These are phyloP conservation scores for Lasioglossum zephyrum DNA, from an alignment of 2,888 invertebrate genomes.

Conservation along the genomic window DNA sequence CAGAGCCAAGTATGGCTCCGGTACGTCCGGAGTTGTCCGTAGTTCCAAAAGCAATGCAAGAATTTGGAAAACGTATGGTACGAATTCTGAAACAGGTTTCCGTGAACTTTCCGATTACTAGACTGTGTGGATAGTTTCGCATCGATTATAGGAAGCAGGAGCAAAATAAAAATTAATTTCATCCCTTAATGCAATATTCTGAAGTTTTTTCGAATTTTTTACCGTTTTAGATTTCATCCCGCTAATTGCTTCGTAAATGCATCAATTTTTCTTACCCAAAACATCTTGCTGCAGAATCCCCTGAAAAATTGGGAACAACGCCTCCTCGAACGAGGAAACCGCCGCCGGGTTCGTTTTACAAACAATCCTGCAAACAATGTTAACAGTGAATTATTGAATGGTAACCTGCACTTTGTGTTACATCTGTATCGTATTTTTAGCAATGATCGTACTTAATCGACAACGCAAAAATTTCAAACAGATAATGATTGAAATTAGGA, in stretches of 20 bases:
- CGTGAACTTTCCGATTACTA: background rate
- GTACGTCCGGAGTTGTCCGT: slow-evolving; percentile 87
- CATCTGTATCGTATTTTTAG: slow-evolving; percentile 16
- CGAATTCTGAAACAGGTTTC: slow-evolving; percentile 91
- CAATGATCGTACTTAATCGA: slow-evolving; percentile 89
- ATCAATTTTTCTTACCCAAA: slow-evolving; percentile 87
- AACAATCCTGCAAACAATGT: slow-evolving; percentile 88
- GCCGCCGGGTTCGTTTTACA: slow-evolving; percentile 92
- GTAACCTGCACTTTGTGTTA: slow-evolving; percentile 1
- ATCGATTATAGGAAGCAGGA: too few relatives aligned
- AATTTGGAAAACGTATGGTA: slow-evolving; percentile 99
- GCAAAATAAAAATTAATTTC: too few relatives aligned
- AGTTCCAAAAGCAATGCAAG: slow-evolving; percentile 95
- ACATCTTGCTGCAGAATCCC: slow-evolving; percentile 97
- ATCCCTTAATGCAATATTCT: too few relatives aligned
- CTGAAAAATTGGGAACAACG: slow-evolving; percentile 97
- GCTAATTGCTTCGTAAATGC: too few relatives aligned
- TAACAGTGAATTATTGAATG: slow-evolving; percentile 11
- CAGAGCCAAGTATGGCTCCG: slow-evolving; percentile 94
- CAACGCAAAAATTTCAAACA: slow-evolving; percentile 97
- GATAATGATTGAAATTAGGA: slow-evolving; percentile 99
- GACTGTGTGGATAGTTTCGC: too few relatives aligned
- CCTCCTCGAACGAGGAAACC: slow-evolving; percentile 95
- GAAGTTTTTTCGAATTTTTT: too few relatives aligned
- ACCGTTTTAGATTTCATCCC: too few relatives aligned